Evolutionary conservation across 2,888 invertebrate species (phyloP).

Genomic region (Acanthosepion esculentum): DNA sequence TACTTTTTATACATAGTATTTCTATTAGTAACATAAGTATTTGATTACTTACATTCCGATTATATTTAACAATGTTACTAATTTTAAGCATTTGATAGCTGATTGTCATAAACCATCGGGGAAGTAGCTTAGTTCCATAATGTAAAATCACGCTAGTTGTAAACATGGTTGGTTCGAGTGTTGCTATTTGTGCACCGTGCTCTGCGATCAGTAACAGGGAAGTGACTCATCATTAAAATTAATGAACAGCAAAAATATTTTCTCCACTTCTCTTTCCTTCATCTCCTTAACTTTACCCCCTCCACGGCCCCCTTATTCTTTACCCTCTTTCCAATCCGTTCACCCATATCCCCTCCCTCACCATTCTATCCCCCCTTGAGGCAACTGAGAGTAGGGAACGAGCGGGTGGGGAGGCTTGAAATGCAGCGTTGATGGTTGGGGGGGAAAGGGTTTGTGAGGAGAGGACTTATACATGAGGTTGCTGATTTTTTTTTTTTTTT

Average conservation of each 20-base stretch:
- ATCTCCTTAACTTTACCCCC: background rate
- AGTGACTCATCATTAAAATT: slow-evolving; percentile 33
- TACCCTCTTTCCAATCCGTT: background rate
- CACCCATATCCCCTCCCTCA: background rate
- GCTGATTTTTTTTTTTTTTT: background rate
- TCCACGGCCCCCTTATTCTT: background rate
- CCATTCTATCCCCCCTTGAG: background rate
- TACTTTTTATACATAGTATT: too few species aligned
- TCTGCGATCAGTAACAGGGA: background rate
- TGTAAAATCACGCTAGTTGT: background rate
- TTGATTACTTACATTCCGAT: too few species aligned
- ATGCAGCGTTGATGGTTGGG: background rate
- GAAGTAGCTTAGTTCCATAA: background rate
- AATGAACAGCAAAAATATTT: slow-evolving; percentile 33
- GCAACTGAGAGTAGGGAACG: background rate
- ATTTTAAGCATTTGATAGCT: too few species aligned
- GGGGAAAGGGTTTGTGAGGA: too few species aligned
- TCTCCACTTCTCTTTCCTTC: background rate
- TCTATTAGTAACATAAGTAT: too few species aligned
- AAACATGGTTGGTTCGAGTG: background rate
- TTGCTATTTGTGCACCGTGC: background rate
- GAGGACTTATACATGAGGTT: background rate
- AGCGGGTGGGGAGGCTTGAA: background rate
- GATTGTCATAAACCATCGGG: too few species aligned
- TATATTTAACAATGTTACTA: too few species aligned